These are phyloP conservation scores for Mesitornis unicolor DNA, from an alignment of 2,113 vertebrate species.

Conservation along the genomic window DNA sequence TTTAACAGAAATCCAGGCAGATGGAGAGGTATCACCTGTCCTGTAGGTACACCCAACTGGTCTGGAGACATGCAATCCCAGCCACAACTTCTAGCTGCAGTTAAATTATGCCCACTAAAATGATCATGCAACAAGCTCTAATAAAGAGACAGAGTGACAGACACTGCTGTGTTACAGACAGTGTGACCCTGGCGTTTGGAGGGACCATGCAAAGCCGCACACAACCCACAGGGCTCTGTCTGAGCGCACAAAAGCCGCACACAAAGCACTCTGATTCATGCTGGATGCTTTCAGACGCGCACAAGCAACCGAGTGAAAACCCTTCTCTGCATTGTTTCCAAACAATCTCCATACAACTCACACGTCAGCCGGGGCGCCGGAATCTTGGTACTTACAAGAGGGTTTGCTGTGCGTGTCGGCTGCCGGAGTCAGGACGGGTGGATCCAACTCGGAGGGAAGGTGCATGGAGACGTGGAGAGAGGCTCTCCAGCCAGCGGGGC, in stretches of 20 bases:
- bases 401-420: not conserved
- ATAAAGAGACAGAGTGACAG: not conserved
- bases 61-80: not conserved
- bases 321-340: not conserved
- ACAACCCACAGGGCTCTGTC: not conserved
- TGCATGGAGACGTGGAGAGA: not conserved
- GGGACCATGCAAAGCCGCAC: not conserved
- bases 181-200: fast-evolving
- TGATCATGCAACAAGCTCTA: not conserved
- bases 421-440: not conserved
- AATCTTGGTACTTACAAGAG: slow-evolving; percentile 23
- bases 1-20: not conserved
- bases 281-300: not conserved
- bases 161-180: not conserved
- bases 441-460: not conserved
- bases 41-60: fast-evolving
- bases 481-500: not conserved
- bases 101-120: not conserved
- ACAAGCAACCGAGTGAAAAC: not conserved
- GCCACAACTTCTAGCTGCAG: not conserved
- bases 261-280: not conserved
- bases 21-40: not conserved
- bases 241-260: not conserved
- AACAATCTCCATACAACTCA: not conserved
- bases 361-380: not conserved